Conservation (phyloP, 2,113 vertebrate genomes). For the Zingel zingel region DNA sequence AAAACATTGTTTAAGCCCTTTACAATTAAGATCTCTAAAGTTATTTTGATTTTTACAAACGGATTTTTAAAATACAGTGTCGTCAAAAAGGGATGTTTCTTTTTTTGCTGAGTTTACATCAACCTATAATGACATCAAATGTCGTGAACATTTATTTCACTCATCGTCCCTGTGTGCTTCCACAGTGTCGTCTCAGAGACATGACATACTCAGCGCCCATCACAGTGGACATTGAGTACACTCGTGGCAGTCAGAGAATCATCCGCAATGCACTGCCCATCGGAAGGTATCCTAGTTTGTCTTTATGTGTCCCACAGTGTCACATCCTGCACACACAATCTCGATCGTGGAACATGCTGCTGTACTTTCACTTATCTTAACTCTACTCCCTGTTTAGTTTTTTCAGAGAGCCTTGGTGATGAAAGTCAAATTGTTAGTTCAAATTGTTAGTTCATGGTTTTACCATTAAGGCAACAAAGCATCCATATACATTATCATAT, state of each 20-base stretch:
- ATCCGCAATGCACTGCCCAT: slow-evolving; percentile 97
- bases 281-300: slow-evolving; percentile 86
- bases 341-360: background rate
- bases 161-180: slow-evolving; percentile 12
- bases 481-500: background rate
- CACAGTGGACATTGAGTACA: slow-evolving; percentile 98
- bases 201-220: slow-evolving; percentile 98
- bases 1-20: too few species aligned
- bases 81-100: too few species aligned
- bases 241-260: slow-evolving; percentile 96
- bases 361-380: background rate
- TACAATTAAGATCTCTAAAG: too few species aligned
- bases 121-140: background rate
- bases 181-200: slow-evolving; percentile 95
- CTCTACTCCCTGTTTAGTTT: background rate
- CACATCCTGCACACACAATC: background rate
- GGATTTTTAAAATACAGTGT: too few species aligned
- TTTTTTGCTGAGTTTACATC: too few species aligned
- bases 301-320: background rate
- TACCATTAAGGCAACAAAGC: background rate
- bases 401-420: background rate
- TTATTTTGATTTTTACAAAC: too few species aligned
- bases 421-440: background rate
- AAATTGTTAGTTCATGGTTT: background rate
- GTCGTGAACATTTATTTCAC: background rate